Base-by-base conservation (phyloP, 2,113 vertebrate species). In the Apaloderma vittatum region DNA sequence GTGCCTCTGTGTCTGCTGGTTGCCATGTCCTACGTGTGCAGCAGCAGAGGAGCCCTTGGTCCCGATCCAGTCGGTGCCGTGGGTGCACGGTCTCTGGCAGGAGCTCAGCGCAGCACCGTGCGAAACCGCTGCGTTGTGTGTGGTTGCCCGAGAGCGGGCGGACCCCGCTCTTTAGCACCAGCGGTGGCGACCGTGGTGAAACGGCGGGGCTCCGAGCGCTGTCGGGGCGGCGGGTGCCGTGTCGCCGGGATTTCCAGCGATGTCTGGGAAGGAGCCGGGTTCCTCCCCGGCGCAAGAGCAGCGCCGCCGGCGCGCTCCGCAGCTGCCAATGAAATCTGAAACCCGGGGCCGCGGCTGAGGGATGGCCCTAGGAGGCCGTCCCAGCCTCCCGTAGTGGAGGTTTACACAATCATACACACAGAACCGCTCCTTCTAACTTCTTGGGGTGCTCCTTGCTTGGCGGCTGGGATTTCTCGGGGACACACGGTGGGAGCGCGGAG, bases 271-370 rank as follows among this genome's bases (percentile, higher is more conserved):
- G 45, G 30, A 40, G 86, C 72, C 48, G 87, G 58, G 18, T 37
- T 61, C 58, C 58, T 46, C 29, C 40, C 3, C 24, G 20, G 32
- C 19, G 26, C 77, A 19, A 2, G 48, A 1, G 86, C 71, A 4
- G 30, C 2, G 58, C 86, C 12, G 62, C 23, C 29, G 55, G 51
- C 30, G 36, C 40, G 36, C 48, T 71, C 75, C 18, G 6, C 48
- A 36, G 89, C 95, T 40, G 94, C 94, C 79, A 14, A 1, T 94
- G 97, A 98, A 97, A 98, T 11, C 59, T 15, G 97, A 98, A 68
- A 82, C 96, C 23, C 9, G 9, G 43, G 27, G 40, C 82, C 43
- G 62, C 12, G 26, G 3, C 65, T 36, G 78, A 59, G 93, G 94
- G 90, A 86, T 8, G 97, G 95, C 92, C 70, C 78, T 14, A 65